Percentiles rank a stretch among this genome's conserved stretches.
phyloP scores from a whole-genome alignment of 2,888 invertebrate species.

The Athetis lepigone region DNA sequence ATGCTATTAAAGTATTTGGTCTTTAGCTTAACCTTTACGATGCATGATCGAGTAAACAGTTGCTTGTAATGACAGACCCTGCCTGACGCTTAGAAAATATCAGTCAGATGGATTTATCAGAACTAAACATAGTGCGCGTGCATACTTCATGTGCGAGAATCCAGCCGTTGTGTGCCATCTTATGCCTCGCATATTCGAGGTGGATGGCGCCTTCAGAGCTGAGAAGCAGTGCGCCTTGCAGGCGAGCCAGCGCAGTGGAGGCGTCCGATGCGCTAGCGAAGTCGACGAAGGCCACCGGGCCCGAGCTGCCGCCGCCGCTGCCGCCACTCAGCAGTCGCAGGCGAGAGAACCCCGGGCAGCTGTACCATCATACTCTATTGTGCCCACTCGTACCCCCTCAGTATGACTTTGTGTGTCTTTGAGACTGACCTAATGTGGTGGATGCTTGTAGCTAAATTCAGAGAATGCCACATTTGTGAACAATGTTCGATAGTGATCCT shows the following conservation, averaged over 20 bases:
- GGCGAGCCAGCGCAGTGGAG: slow-evolving; percentile 96
- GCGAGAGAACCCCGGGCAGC: slow-evolving; percentile 99
- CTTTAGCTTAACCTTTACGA: background rate
- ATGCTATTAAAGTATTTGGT: background rate
- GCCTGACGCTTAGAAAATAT: slow-evolving; percentile 35
- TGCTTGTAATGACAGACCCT: slow-evolving; percentile 11
- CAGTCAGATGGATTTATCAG: slow-evolving; percentile 31
- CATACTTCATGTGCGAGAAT: slow-evolving; percentile 90
- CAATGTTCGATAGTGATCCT: slow-evolving; percentile 26
- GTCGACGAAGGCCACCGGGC: slow-evolving; percentile 99
- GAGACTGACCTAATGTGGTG: slow-evolving; percentile 50
- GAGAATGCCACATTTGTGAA: slow-evolving; percentile 50
- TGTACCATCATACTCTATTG: slow-evolving; percentile 92
- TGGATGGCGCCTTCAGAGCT: slow-evolving; percentile 99
- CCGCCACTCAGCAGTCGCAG: slow-evolving; percentile 98
- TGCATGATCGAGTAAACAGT: slow-evolving; percentile 11
- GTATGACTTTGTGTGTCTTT: slow-evolving; percentile 63
- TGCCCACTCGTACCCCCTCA: slow-evolving; percentile 83
- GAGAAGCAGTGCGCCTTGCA: slow-evolving; percentile 98
- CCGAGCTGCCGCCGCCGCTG: slow-evolving; percentile 89
- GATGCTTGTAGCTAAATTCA: slow-evolving; percentile 51
- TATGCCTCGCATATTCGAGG: slow-evolving; percentile 99
- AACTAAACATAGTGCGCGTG: slow-evolving; percentile 80
- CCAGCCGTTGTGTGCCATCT: slow-evolving; percentile 96
- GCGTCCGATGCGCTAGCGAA: slow-evolving; percentile 98